Evolutionary conservation across 92 coral and sea anemone genomes (phyloP).

Genomic region (Isaurus tuberculatus): DNA sequence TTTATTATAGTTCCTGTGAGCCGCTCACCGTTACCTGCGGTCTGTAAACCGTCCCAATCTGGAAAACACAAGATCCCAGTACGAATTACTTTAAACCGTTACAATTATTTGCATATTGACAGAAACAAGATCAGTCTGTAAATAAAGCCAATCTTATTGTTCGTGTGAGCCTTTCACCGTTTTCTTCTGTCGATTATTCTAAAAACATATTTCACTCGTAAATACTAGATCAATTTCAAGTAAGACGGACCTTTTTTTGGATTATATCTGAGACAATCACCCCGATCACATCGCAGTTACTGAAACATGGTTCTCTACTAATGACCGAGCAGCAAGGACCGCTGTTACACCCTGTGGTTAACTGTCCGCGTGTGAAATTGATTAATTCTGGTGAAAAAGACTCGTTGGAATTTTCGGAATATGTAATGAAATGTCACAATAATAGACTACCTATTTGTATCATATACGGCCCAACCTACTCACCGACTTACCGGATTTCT

Average conservation of each 20-base stretch:
- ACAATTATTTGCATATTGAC: constrained; percentile 5
- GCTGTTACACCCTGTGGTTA: neutral
- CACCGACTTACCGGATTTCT: constrained; percentile 3
- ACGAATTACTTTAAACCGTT: constrained; percentile 26
- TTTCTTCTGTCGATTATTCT: neutral
- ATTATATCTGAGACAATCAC: neutral
- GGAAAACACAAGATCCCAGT: constrained; percentile 22
- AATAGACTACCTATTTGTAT: constrained; percentile 4
- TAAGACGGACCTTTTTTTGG: neutral
- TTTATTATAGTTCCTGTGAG: neutral
- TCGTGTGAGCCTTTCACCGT: neutral
- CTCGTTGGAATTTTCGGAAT: constrained; percentile 17
- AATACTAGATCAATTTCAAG: constrained; percentile 12
- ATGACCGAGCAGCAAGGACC: neutral
- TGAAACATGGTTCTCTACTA: neutral
- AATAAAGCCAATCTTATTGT: constrained; percentile 1
- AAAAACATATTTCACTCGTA: neutral
- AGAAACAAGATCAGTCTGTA: constrained; percentile 10
- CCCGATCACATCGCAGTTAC: constrained; percentile 6
- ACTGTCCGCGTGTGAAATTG: constrained; percentile 12
- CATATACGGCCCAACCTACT: constrained; percentile 27
- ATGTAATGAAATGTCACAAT: constrained; percentile 6
- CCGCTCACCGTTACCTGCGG: constrained; percentile 13
- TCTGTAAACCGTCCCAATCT: too few species aligned
- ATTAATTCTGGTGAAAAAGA: neutral